Evolutionary conservation across 2,113 vertebrate species (phyloP), one percentile per base, ranked within the genome.

Genomic region (Puntigrus tetrazona): DNA sequence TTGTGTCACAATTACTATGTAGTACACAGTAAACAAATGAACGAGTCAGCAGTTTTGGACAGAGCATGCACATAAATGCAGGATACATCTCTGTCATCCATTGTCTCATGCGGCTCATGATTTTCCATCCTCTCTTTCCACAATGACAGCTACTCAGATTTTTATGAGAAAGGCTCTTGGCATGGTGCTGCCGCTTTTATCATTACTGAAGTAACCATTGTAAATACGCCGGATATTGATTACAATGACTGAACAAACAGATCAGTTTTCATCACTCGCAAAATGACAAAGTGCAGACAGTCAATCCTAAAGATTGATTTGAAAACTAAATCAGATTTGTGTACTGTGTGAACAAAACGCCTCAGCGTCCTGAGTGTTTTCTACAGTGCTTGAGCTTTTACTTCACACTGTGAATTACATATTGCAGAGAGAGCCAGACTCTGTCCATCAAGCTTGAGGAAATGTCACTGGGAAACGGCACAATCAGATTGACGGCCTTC

Each of bases 401-500:
- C 73, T 82, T 72, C 59, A 83, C 18, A 73, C 80, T 31, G n/a
- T 7, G 50, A 52, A 50, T 22, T 36, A 82, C 10, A 84, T 22
- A 29, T n/a, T 4, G 81, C 31, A 34, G 36, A 14, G 31, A 77
- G 61, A 36, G 45, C 7, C n/a, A 77, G 76, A 63, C 16, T 61
- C 41, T 76, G 55, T 31, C 55, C 25, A 79, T 83, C 72, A 72
- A 43, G 81, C 76, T 59, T 47, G 36, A 76, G 67, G n/a, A 84
- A 76, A 86, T 82, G 25, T 81, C 77, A 81, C 45, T 59, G 25
- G n/a, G 50, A 70, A 81, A 79, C 13, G 74, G 29, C 31, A 70
- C 9, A 1, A 57, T 43, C n/a, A 11, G n/a, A 59, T 29, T 45
- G 27, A 47, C 55, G 38, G 38, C 52, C 18, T 36, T 31, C 27